phyloP scores from a whole-genome alignment of 2,888 invertebrate genomes.

The Rhimphoctona megacephalus region DNA sequence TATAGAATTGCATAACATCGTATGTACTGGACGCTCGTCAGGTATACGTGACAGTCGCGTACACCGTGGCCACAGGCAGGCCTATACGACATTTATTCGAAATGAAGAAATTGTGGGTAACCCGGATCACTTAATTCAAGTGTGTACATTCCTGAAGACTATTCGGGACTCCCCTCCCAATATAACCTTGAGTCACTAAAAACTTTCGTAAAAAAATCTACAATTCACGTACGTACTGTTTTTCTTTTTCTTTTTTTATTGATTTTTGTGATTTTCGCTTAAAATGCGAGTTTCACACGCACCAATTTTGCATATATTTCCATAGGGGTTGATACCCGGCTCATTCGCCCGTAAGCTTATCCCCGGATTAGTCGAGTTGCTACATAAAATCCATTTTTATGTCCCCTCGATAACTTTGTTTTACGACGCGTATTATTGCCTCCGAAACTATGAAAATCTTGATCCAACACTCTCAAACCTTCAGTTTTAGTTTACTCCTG shows the following conservation, averaged over 20 bases:
- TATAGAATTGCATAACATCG: conserved; percentile 31
- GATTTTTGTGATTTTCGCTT: background rate
- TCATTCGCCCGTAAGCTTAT: background rate
- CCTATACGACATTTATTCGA: conserved; percentile 20
- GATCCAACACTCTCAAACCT: background rate
- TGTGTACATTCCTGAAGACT: background rate
- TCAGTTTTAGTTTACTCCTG: background rate
- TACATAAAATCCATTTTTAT: background rate
- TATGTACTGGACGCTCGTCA: conserved; percentile 15
- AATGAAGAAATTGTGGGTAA: background rate
- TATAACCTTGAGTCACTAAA: background rate
- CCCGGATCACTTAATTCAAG: conserved; percentile 8
- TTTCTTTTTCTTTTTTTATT: background rate
- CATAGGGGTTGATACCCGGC: background rate
- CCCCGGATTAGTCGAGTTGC: background rate
- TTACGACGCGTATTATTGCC: background rate
- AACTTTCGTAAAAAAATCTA: background rate
- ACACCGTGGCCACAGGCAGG: background rate
- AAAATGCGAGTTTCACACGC: background rate
- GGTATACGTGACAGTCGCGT: conserved; percentile 4
- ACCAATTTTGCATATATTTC: background rate
- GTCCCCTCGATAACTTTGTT: background rate
- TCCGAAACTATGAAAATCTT: background rate
- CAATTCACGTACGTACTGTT: background rate
- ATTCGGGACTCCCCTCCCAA: background rate